Base-by-base conservation (phyloP, 1,140 invertebrate genomes). In the Palaemon carinicauda region DNA sequence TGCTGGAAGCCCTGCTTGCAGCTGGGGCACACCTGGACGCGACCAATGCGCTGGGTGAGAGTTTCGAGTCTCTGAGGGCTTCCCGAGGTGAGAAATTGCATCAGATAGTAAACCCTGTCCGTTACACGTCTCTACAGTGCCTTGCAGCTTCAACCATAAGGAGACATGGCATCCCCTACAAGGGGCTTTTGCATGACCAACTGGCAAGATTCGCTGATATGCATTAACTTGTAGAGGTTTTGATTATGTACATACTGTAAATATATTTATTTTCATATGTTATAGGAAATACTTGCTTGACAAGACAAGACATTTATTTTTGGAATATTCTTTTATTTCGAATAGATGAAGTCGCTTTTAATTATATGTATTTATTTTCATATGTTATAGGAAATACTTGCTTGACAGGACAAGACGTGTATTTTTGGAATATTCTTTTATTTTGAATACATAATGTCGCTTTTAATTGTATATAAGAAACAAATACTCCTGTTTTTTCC, bases 21-120 rank as follows among this genome's bases (percentile, higher is more conserved):
- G 92, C 94, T 89, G 97, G 96, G 31, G 96, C 96, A 12, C 97
- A 99, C 92, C 92, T 98, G 77, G 97, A 98, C 92, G 93, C 94
- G 19, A 94, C 95, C 56, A 98, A 98, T 91, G 93, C 94, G 87
- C 92, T 94, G 52, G 95, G 95, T 24, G 94, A 95, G 88, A 97
- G 96, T 0, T 96, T 96, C 88, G 93, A 94, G 77, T 93, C 94
- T 83, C 91, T 97, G 75, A 91, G 97, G 53, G 88, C 89, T 82
- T 87, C 75, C 50, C 69, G 85, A n/a, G 92, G 92, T 82, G 94
- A 94, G 90, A 91, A 91, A 75, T 91, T 95, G 50, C 93, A 94
- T 87, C 92, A 95, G 88, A 92, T 95, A 69, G 93, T 96, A n/a
- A 95, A 96, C 91, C 95, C 95, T 3, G 91, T 97, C n/a, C 94